Conservation (phyloP, 2,888 invertebrate genomes). For the Epinotia brunnichana region DNA sequence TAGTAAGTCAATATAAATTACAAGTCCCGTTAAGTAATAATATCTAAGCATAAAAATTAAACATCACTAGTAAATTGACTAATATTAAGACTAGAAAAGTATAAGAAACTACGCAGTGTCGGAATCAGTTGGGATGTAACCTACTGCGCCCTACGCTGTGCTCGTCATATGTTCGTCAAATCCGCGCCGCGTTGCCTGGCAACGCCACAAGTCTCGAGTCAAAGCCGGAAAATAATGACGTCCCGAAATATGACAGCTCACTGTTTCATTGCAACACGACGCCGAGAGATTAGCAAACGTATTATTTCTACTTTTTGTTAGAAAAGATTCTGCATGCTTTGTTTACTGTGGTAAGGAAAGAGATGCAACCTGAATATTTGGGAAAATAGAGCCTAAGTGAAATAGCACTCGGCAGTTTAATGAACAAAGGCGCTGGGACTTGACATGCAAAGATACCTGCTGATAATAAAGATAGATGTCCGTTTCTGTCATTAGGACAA, state of each 20-base stretch:
- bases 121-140: slow-evolving; percentile 3
- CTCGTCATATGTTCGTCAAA: slow-evolving; percentile 70
- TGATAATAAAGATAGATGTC: too few species aligned
- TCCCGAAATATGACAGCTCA: slow-evolving; percentile 67
- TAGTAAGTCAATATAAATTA: too few species aligned
- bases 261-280: slow-evolving; percentile 50
- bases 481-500: too few species aligned
- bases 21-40: too few species aligned
- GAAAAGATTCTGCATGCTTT: background rate
- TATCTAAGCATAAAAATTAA: too few species aligned
- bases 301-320: slow-evolving; percentile 3
- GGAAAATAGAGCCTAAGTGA: background rate
- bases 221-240: slow-evolving; percentile 76
- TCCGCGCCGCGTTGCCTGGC: slow-evolving; percentile 68
- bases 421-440: too few species aligned
- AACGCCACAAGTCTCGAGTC: slow-evolving; percentile 68
- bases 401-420: background rate
- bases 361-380: background rate
- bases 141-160: slow-evolving; percentile 60
- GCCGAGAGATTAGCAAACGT: slow-evolving; percentile 17
- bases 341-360: background rate
- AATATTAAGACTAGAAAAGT: too few species aligned
- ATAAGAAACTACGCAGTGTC: too few species aligned
- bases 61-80: too few species aligned
- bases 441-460: too few species aligned